Conservation (phyloP, 2,113 vertebrate genomes). For the Amphiprion ocellaris region DNA sequence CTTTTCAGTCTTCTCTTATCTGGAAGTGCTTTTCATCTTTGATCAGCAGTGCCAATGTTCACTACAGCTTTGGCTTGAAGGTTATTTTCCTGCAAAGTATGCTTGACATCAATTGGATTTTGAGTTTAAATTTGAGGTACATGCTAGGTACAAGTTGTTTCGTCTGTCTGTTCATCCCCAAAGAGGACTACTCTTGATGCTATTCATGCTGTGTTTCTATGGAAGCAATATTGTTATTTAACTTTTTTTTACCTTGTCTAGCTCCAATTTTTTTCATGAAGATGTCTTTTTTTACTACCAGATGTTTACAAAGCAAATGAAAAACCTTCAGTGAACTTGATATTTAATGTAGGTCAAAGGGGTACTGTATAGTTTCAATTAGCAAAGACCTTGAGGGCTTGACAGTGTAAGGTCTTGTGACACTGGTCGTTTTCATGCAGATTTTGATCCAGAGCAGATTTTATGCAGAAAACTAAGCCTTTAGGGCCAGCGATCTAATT, state of each 20-base stretch:
- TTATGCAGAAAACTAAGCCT: slow-evolving; percentile 17
- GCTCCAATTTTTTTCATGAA: not conserved
- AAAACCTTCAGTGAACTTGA: not conserved
- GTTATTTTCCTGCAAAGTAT: slow-evolving; percentile 15
- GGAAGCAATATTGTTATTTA: not conserved
- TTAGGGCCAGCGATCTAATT: slow-evolving; percentile 46
- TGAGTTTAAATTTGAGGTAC: slow-evolving; percentile 18
- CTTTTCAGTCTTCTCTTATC: slow-evolving; percentile 23
- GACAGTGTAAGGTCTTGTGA: not conserved
- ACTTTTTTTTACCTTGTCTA: not conserved
- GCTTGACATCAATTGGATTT: slow-evolving; percentile 11
- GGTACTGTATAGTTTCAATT: not conserved
- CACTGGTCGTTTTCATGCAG: not conserved
- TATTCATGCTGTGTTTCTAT: not conserved
- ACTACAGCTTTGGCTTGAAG: slow-evolving; percentile 5
- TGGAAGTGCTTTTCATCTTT: slow-evolving; percentile 29
- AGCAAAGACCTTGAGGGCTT: not conserved
- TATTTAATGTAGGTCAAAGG: not conserved
- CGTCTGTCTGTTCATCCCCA: not conserved
- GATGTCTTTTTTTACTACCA: not conserved
- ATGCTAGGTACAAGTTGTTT: not conserved
- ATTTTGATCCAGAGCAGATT: slow-evolving; percentile 41
- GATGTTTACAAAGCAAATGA: not conserved
- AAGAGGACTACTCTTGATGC: not conserved
- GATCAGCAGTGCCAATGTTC: slow-evolving; percentile 21